These are phyloP conservation scores for Radopholus similis DNA, from an alignment of 1,140 invertebrate species.

Conservation along the genomic window DNA sequence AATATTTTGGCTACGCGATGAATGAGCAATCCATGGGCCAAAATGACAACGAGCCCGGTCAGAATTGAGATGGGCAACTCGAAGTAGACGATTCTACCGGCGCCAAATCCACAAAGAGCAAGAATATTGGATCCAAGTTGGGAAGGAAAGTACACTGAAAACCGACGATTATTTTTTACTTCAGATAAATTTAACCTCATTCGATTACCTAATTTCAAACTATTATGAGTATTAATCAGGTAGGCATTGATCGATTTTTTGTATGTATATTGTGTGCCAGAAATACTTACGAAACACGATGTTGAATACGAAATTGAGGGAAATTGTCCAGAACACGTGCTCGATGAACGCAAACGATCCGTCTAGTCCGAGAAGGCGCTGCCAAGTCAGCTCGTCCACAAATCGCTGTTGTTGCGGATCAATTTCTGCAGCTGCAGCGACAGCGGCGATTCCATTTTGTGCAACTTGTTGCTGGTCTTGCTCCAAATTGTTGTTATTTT, in stretches of 20 bases:
- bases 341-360: slow-evolving; percentile 93
- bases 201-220: neutral
- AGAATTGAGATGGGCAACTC: slow-evolving; percentile 69
- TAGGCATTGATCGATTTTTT: neutral
- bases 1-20: slow-evolving; percentile 72
- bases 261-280: neutral
- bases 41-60: slow-evolving; percentile 84
- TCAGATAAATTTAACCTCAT: no score
- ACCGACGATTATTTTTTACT: no score
- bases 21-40: slow-evolving; percentile 75
- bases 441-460: slow-evolving; percentile 74
- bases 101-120: slow-evolving; percentile 71
- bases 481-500: neutral
- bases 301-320: slow-evolving; percentile 91
- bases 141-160: slow-evolving; percentile 90
- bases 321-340: slow-evolving; percentile 96
- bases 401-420: slow-evolving; percentile 65
- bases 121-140: slow-evolving; percentile 80
- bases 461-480: slow-evolving; percentile 10
- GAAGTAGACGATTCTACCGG: slow-evolving; percentile 62
- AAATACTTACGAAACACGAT: slow-evolving; percentile 67
- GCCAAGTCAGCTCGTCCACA: slow-evolving; percentile 95
- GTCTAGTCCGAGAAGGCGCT: slow-evolving; percentile 86
- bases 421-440: neutral
- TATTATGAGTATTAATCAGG: neutral